phyloP scores from a whole-genome alignment of 2,113 vertebrate species.

The Melanotaenia duboulayi region DNA sequence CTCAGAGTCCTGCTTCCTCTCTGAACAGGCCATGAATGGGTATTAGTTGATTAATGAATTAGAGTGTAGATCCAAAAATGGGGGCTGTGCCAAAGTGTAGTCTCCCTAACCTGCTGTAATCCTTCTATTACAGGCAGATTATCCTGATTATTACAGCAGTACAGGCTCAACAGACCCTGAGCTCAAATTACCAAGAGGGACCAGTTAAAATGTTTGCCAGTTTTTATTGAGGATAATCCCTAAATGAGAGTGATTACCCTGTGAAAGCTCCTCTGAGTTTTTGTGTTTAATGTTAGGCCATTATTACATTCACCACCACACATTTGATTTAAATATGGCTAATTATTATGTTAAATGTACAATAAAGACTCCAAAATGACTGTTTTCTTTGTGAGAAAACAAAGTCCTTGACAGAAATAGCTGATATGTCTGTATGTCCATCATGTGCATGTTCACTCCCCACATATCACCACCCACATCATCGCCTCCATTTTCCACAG shows the following conservation, averaged over 20 bases:
- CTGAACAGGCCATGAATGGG: constrained; percentile 33
- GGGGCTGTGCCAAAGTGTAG: constrained; percentile 16
- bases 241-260: constrained; percentile 41
- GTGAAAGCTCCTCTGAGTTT: constrained; percentile 20
- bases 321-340: not conserved
- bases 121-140: constrained; percentile 65
- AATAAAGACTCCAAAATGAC: too few relatives aligned
- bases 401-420: too few relatives aligned
- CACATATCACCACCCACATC: too few relatives aligned
- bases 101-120: constrained; percentile 64
- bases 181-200: constrained; percentile 43
- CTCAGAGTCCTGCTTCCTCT: constrained; percentile 14
- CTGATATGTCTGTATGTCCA: too few relatives aligned
- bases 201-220: not conserved
- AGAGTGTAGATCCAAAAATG: constrained; percentile 37
- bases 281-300: not conserved
- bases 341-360: too few relatives aligned
- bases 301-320: not conserved
- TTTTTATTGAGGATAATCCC: constrained; percentile 63
- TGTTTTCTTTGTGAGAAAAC: too few relatives aligned
- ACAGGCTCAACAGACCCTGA: constrained; percentile 19
- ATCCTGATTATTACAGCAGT: constrained; percentile 58
- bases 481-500: too few relatives aligned
- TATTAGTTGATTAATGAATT: constrained; percentile 65
- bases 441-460: too few relatives aligned